These are phyloP conservation scores for Nebria brevicollis DNA, from an alignment of 2,888 invertebrate genomes.

Conservation along the genomic window DNA sequence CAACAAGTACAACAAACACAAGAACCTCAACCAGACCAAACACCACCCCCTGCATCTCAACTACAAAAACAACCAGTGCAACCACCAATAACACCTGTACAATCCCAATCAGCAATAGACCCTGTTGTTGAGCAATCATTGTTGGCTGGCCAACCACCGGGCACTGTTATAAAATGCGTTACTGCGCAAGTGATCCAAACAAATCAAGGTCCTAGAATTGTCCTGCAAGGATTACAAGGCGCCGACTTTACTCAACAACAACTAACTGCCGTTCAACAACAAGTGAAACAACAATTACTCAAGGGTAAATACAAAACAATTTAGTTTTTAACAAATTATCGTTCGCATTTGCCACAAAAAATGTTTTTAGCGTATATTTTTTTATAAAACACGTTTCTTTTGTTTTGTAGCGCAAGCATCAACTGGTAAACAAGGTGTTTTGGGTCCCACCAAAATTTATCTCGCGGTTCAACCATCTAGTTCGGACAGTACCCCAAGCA, in stretches of 20 bases:
- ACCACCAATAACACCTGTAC: constrained; percentile 49
- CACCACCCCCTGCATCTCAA: constrained; percentile 50
- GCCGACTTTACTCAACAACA: constrained; percentile 86
- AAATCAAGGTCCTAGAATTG: constrained; percentile 84
- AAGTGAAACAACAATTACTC: constrained; percentile 87
- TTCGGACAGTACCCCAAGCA: constrained; percentile 56
- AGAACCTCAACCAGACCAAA: constrained; percentile 52
- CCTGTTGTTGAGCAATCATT: constrained; percentile 74
- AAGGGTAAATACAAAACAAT: constrained; percentile 71
- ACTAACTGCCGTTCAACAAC: constrained; percentile 83
- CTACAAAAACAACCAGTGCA: constrained; percentile 50
- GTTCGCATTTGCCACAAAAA: background rate
- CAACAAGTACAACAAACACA: constrained; percentile 52
- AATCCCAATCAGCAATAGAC: constrained; percentile 52
- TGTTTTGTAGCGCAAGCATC: constrained; percentile 79
- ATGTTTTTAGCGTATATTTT: constrained; percentile 17
- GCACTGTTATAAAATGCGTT: constrained; percentile 87
- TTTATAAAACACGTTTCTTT: constrained; percentile 51
- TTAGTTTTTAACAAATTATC: background rate
- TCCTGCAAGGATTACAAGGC: constrained; percentile 85
- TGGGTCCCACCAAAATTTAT: constrained; percentile 88
- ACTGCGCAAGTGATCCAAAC: constrained; percentile 90
- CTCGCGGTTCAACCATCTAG: constrained; percentile 83
- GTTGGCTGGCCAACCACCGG: constrained; percentile 82
- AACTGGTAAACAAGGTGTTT: constrained; percentile 84